phyloP scores from a whole-genome alignment of 1,140 invertebrate genomes.

The Sycophaga agraensis region DNA sequence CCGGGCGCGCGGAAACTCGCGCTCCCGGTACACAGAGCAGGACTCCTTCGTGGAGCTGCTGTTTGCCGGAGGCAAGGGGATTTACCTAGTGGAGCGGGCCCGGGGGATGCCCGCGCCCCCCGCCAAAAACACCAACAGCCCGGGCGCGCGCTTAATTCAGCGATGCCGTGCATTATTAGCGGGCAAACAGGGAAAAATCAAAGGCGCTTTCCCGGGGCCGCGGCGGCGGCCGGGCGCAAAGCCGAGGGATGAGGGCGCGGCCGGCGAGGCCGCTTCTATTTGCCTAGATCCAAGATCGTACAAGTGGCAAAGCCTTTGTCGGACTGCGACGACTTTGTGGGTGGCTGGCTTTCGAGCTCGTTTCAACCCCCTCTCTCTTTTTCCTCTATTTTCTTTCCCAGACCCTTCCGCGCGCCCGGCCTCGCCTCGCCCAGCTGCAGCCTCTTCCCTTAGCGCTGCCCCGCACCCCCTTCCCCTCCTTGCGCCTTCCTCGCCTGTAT shows the following conservation, averaged over 20 bases:
- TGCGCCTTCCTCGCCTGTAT: no score
- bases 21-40: neutral
- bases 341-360: slow-evolving; percentile 30
- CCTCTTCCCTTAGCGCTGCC: slow-evolving; percentile 6
- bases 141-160: neutral
- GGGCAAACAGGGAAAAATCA: no score
- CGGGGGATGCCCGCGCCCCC: no score
- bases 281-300: slow-evolving; percentile 48
- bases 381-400: neutral
- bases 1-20: neutral
- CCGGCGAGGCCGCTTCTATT: slow-evolving; percentile 38
- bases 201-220: no score
- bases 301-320: slow-evolving; percentile 46
- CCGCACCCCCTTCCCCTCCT: neutral
- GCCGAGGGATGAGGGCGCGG: neutral
- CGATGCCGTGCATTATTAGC: neutral
- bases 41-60: neutral
- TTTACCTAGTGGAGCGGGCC: slow-evolving; percentile 13
- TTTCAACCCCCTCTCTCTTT: neutral
- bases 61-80: slow-evolving; percentile 1
- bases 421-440: slow-evolving; percentile 24
- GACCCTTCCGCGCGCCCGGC: slow-evolving; percentile 16
- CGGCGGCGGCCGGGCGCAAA: no score
- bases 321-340: slow-evolving; percentile 41
- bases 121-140: no score